These are phyloP conservation scores for Caenorhabditis sp. DNA, from an alignment of 2,888 invertebrate species.

Conservation along the genomic window DNA sequence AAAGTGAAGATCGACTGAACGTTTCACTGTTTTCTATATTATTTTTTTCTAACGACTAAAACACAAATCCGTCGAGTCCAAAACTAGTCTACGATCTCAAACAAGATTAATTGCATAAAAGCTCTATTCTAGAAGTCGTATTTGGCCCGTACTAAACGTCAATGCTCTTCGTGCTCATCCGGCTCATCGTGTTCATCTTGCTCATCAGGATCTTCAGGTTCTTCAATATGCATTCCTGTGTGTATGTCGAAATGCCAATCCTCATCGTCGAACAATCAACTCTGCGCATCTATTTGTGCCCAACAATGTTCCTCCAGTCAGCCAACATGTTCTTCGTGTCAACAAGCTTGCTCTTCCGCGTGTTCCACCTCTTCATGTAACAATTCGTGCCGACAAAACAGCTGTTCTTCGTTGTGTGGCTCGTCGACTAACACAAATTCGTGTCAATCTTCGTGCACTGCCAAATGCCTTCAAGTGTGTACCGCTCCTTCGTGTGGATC, in stretches of 20 bases:
- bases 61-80: too few relatives aligned
- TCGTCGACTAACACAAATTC: not conserved
- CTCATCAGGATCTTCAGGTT: not conserved
- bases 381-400: slow-evolving; percentile 26
- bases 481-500: slow-evolving; percentile 17
- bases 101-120: too few relatives aligned
- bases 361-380: slow-evolving; percentile 29
- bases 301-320: slow-evolving; percentile 8
- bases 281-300: not conserved
- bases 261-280: not conserved
- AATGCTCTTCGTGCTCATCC: slow-evolving; percentile 17
- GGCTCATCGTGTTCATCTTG: slow-evolving; percentile 19
- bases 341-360: slow-evolving; percentile 32
- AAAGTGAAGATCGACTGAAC: too few relatives aligned
- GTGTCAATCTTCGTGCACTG: slow-evolving; percentile 19
- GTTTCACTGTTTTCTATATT: too few relatives aligned
- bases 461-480: slow-evolving; percentile 27
- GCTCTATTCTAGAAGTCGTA: not conserved
- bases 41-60: too few relatives aligned
- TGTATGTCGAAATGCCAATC: slow-evolving; percentile 36
- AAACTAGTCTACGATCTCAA: too few relatives aligned
- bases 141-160: slow-evolving; percentile 7
- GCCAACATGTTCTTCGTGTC: slow-evolving; percentile 27
- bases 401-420: slow-evolving; percentile 17
- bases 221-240: slow-evolving; percentile 20